These are phyloP conservation scores for Matsumyia berberina DNA, from an alignment of 2,888 invertebrate species.

Conservation along the genomic window DNA sequence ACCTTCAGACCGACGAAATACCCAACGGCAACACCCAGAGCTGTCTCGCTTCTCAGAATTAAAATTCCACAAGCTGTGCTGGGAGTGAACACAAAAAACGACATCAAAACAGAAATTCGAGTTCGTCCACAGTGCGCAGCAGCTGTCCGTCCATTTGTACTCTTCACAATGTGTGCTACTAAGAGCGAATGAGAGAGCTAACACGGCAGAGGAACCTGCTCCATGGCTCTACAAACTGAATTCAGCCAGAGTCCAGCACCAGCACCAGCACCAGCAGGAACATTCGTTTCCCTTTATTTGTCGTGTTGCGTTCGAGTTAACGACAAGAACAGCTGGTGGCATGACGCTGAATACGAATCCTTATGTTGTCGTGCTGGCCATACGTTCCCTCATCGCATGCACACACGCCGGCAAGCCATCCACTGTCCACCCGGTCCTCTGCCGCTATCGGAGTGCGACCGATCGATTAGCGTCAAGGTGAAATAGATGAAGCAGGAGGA, in stretches of 20 bases:
- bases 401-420: slow-evolving; percentile 49
- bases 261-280: too few relatives aligned
- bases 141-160: slow-evolving; percentile 59
- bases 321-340: slow-evolving; percentile 63
- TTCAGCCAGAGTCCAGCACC: slow-evolving; percentile 33
- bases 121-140: slow-evolving; percentile 64
- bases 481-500: slow-evolving; percentile 46
- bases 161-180: slow-evolving; percentile 38
- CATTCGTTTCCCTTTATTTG: slow-evolving; percentile 19
- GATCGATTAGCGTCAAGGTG: slow-evolving; percentile 73
- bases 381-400: slow-evolving; percentile 68
- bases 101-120: slow-evolving; percentile 26
- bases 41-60: neutral
- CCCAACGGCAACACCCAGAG: slow-evolving; percentile 35
- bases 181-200: slow-evolving; percentile 50
- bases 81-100: neutral
- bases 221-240: slow-evolving; percentile 14
- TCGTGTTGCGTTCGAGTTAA: slow-evolving; percentile 30
- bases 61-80: slow-evolving; percentile 15
- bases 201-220: slow-evolving; percentile 36
- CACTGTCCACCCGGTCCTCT: slow-evolving; percentile 41
- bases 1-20: neutral
- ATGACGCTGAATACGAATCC: slow-evolving; percentile 65
- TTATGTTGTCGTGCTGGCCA: slow-evolving; percentile 62
- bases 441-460: slow-evolving; percentile 33